Conservation (phyloP, 2,113 vertebrate genomes). For the western clawed frog (Xenopus tropicalis) region DNA sequence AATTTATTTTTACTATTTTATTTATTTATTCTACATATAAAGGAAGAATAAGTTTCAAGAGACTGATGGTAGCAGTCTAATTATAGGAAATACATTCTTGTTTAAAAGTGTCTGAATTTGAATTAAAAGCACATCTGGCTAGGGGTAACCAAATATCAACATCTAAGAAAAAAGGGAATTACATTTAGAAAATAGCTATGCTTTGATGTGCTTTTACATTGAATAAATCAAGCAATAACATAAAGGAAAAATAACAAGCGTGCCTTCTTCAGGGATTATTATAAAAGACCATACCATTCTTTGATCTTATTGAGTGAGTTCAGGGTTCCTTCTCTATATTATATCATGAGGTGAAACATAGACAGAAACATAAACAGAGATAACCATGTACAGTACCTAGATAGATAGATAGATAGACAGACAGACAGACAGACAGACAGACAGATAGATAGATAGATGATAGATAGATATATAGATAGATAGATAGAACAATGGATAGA, state of each 20-base stretch:
- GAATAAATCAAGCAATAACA: conserved; percentile 34
- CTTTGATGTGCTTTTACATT: conserved; percentile 46
- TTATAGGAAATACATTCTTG: conserved; percentile 34
- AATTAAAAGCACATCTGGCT: conserved; percentile 41
- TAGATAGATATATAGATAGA: no score
- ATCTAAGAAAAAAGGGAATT: conserved; percentile 48
- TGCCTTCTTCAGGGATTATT: conserved; percentile 31
- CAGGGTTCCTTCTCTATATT: no score
- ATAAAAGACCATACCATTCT: conserved; percentile 14
- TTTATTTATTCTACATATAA: conserved; percentile 16
- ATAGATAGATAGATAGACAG: no score
- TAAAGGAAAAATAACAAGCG: conserved; percentile 26
- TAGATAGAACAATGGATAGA: no score
- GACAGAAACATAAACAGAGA: no score
- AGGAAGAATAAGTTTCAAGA: conserved; percentile 42
- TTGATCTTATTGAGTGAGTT: conserved; percentile 45
- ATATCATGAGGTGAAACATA: no score
- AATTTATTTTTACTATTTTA: no score
- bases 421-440: no score
- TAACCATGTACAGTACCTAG: no score
- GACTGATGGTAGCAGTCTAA: conserved; percentile 37
- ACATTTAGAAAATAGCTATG: conserved; percentile 44
- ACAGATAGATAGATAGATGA: no score
- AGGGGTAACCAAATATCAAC: conserved; percentile 36
- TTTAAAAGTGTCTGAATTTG: conserved; percentile 48